Evolutionary conservation across 2,113 vertebrate genomes (phyloP).

Genomic region (Phocoena sinus): DNA sequence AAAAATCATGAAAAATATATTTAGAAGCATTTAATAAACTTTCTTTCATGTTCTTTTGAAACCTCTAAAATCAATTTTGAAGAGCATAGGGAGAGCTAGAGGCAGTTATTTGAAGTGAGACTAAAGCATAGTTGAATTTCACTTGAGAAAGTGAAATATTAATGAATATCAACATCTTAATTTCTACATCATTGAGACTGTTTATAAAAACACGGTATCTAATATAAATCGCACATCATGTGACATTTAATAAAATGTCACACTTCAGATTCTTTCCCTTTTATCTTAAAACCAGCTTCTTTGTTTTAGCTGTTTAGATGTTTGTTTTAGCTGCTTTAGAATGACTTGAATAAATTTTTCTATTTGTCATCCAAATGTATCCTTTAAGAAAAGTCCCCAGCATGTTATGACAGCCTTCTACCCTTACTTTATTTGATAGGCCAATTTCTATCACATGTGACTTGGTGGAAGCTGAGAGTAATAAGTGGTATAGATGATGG

Average conservation of each 20-base stretch:
- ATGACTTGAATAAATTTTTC: neutral
- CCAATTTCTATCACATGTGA: neutral
- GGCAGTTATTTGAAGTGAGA: neutral
- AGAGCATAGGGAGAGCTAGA: neutral
- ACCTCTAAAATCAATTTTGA: neutral
- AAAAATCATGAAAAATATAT: constrained; percentile 5
- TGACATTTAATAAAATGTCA: neutral
- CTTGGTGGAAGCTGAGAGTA: neutral
- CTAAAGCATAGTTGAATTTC: neutral
- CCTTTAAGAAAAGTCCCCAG: neutral
- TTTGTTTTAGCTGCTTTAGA: neutral
- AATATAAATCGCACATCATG: neutral
- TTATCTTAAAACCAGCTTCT: neutral
- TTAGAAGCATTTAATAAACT: neutral
- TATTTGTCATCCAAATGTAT: neutral
- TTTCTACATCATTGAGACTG: neutral
- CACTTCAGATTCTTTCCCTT: neutral
- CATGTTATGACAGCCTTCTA: neutral
- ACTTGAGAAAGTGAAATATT: constrained; percentile 21
- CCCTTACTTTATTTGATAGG: neutral
- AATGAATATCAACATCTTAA: constrained; percentile 35
- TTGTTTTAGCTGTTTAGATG: neutral
- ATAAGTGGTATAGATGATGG: neutral
- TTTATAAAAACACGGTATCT: neutral
- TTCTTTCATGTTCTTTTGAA: constrained; percentile 13